Evolutionary conservation across 2,113 vertebrate genomes (phyloP), one percentile per base, ranked within the genome.

Genomic region (Burhinus oedicnemus): DNA sequence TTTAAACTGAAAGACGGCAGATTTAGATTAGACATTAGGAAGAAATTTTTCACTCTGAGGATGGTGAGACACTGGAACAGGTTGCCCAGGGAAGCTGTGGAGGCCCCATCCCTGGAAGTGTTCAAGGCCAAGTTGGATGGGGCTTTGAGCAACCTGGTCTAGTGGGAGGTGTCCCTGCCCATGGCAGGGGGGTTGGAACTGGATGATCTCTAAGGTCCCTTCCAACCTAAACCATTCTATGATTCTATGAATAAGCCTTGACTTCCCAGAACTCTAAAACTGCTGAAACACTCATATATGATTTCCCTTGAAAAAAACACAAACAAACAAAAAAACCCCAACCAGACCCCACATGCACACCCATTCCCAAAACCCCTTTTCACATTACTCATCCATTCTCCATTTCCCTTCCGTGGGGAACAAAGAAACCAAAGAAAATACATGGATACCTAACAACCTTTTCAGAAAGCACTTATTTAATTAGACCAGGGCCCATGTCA

Each of bases 341-440:
- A 65, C 10, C 13, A 40, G n/a, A 9, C 5, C 1, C 12, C 42
- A 26, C 8, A n/a, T 3, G 12, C 23, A 45, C 11, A n/a, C 2
- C 2, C 3, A 27, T 32, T 34, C 15, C 55, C 20, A 6, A 76
- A 49, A 58, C 27, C 5, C 8, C 25, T 89, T 83, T 57, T 58
- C 26, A 40, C 34, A 15, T 77, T 36, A 77, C 12, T 81, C 27
- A 69, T 22, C 58, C 36, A 9, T 51, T 83, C 25, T 83, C 36
- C 55, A 74, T 2, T n/a, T 58, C 36, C 27, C 21, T 69, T 87
- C 34, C 18, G 9, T 17, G 8, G 6, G 21, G n/a, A 74, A 29
- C 8, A 77, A 92, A 72, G n/a, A 90, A 86, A 86, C 17, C 1
- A 7, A 65, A 76, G 16, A 38, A 85, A 69, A 9, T 6, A 32